Conservation (phyloP, 1,140 invertebrate species). For the Nasonia giraulti region DNA sequence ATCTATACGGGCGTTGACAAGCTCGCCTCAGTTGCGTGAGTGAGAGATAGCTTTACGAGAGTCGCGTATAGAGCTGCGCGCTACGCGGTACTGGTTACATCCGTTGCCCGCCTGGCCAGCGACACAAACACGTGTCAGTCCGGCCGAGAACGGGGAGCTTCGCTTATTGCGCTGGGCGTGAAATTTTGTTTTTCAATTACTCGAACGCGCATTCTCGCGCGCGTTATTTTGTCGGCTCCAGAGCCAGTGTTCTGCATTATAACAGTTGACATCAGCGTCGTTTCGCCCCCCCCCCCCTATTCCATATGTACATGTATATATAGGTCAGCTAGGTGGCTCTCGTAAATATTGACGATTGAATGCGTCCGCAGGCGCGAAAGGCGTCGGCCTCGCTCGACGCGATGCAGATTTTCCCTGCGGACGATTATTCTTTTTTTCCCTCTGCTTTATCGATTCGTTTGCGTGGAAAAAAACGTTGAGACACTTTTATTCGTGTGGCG, state of each 20-base stretch:
- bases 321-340: not conserved
- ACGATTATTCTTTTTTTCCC: not conserved
- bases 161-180: not conserved
- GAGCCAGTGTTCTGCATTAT: not conserved
- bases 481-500: not conserved
- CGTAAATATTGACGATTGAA: slow-evolving; percentile 41
- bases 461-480: too few species aligned
- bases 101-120: not conserved
- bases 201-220: not conserved
- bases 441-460: not conserved
- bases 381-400: not conserved
- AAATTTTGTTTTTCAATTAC: slow-evolving; percentile 21
- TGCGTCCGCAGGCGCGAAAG: not conserved
- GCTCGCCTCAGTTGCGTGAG: not conserved
- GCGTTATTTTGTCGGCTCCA: slow-evolving; percentile 41
- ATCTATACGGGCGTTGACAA: not conserved
- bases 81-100: not conserved
- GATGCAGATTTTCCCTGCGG: too few species aligned
- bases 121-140: slow-evolving; percentile 1
- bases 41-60: slow-evolving; percentile 25
- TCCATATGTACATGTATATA: not conserved
- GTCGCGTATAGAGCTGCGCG: not conserved
- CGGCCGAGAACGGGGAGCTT: not conserved
- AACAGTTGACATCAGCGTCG: slow-evolving; percentile 13
- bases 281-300: not conserved